These are phyloP conservation scores for Entomobrya multifasciata DNA, from an alignment of 2,888 invertebrate species.

Conservation along the genomic window DNA sequence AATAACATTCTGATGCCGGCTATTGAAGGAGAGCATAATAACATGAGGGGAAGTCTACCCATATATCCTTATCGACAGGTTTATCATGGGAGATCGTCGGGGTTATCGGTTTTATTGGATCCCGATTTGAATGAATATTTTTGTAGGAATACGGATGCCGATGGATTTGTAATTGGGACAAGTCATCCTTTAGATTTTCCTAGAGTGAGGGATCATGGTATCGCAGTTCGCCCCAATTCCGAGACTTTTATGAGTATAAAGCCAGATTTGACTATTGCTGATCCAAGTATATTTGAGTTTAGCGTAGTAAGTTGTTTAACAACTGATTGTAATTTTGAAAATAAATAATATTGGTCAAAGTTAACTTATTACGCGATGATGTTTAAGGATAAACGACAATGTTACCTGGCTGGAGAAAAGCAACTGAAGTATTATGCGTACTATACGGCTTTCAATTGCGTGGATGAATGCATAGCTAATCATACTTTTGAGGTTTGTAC, in stretches of 20 bases:
- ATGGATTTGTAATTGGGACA: slow-evolving; percentile 64
- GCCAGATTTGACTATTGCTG: slow-evolving; percentile 71
- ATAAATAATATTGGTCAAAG: too few species aligned
- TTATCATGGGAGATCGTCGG: slow-evolving; percentile 76
- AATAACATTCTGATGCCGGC: slow-evolving; percentile 41
- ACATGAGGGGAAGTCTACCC: background rate
- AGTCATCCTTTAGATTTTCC: slow-evolving; percentile 67
- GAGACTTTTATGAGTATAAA: slow-evolving; percentile 73
- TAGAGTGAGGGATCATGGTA: slow-evolving; percentile 70
- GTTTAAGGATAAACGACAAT: slow-evolving; percentile 73
- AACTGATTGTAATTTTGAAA: too few species aligned
- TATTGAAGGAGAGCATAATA: background rate
- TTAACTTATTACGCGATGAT: too few species aligned
- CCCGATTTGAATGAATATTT: slow-evolving; percentile 77
- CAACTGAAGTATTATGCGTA: slow-evolving; percentile 71
- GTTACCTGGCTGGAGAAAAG: slow-evolving; percentile 75
- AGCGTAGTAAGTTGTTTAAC: slow-evolving; percentile 46
- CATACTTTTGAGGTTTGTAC: slow-evolving; percentile 68
- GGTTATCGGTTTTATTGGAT: slow-evolving; percentile 76
- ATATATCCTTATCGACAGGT: slow-evolving; percentile 73
- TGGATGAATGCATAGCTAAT: slow-evolving; percentile 77
- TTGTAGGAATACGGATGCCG: slow-evolving; percentile 76
- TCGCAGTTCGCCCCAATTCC: slow-evolving; percentile 74
- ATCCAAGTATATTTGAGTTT: slow-evolving; percentile 46
- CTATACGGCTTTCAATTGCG: slow-evolving; percentile 76